Evolutionary conservation across 2,888 invertebrate genomes (phyloP).

Genomic region (Melinaea marsaeus): DNA sequence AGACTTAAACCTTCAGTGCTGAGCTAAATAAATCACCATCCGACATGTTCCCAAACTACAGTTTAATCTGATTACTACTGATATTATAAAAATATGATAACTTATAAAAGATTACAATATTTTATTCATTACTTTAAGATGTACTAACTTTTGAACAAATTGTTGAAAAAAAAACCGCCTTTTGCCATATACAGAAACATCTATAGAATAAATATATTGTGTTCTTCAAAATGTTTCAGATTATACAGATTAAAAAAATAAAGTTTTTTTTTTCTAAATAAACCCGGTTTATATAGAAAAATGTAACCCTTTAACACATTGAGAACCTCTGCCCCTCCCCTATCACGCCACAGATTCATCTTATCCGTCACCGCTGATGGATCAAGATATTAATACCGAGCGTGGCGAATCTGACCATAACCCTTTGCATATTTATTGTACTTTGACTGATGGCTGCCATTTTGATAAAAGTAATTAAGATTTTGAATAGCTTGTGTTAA

Average conservation of each 20-base stretch:
- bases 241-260: too few species aligned
- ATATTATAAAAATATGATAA: neutral
- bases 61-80: neutral
- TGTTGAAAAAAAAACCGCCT: too few species aligned
- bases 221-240: too few species aligned
- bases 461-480: constrained; percentile 24
- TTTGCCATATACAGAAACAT: too few species aligned
- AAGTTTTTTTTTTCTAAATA: too few species aligned
- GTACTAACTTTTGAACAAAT: too few species aligned
- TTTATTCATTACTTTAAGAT: neutral
- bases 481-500: constrained; percentile 13
- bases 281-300: too few species aligned
- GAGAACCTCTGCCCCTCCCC: constrained; percentile 46
- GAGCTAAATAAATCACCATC: constrained; percentile 48
- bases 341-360: constrained; percentile 67
- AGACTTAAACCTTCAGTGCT: constrained; percentile 58
- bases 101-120: neutral
- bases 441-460: constrained; percentile 28
- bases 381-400: constrained; percentile 76
- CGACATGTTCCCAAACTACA: constrained; percentile 33
- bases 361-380: constrained; percentile 73
- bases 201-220: too few species aligned
- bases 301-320: constrained; percentile 37
- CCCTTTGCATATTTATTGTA: constrained; percentile 50
- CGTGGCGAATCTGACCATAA: constrained; percentile 74